Percentiles rank a stretch among this genome's conserved stretches.
Evolutionary conservation across 2,888 invertebrate species (phyloP).

Genomic region (Ochropacha duplaris): DNA sequence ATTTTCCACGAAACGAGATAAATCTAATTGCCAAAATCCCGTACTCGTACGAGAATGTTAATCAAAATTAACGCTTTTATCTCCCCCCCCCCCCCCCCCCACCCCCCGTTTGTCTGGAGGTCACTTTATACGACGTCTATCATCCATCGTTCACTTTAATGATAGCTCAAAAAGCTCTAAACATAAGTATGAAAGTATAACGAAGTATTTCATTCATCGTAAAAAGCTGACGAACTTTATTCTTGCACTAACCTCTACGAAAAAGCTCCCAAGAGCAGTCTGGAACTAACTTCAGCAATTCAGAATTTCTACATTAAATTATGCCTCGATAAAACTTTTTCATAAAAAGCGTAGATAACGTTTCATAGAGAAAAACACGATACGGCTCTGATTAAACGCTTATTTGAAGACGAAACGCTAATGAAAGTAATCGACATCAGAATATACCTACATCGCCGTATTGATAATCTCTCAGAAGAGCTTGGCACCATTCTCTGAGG

Average conservation of each 20-base stretch:
- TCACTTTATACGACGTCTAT: background rate
- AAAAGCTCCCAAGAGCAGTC: background rate
- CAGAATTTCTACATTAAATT: background rate
- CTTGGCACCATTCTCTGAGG: slow-evolving; percentile 16
- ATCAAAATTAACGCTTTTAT: background rate
- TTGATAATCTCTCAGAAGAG: background rate
- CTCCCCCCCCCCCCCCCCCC: background rate
- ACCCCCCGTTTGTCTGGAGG: background rate
- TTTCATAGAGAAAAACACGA: background rate
- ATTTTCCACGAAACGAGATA: background rate
- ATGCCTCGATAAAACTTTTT: background rate
- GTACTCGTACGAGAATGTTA: background rate
- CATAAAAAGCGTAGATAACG: background rate
- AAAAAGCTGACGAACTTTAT: background rate
- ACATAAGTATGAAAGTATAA: background rate
- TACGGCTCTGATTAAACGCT: background rate
- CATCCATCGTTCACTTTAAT: background rate
- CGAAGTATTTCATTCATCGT: background rate
- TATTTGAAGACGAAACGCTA: background rate
- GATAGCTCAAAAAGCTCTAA: background rate
- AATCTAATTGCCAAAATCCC: background rate
- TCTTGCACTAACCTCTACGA: background rate
- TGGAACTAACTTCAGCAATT: background rate
- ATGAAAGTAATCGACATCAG: background rate
- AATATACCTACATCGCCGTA: background rate